These are phyloP conservation scores for Meteorus sp. DNA, from an alignment of 1,140 invertebrate genomes.

Conservation along the genomic window DNA sequence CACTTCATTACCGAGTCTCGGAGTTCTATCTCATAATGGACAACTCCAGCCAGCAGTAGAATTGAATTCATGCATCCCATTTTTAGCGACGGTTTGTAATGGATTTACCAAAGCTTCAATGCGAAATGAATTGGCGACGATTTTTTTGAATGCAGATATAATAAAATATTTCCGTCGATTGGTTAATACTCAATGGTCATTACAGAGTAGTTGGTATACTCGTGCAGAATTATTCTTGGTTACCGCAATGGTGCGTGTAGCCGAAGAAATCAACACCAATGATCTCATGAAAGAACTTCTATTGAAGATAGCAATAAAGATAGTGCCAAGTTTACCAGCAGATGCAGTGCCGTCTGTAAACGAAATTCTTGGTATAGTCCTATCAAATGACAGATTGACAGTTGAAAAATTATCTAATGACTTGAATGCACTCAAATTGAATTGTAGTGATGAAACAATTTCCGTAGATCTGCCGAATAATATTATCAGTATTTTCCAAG, in stretches of 20 bases:
- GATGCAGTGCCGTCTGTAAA: constrained; percentile 34
- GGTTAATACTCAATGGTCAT: constrained; percentile 40
- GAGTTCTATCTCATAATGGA: constrained; percentile 43
- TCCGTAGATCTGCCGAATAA: constrained; percentile 23
- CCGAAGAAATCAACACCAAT: constrained; percentile 17
- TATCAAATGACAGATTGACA: constrained; percentile 38
- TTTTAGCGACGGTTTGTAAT: constrained; percentile 38
- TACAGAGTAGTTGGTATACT: constrained; percentile 52
- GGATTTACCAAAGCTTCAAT: constrained; percentile 30
- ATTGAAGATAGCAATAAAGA: constrained; percentile 49
- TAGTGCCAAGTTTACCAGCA: constrained; percentile 47
- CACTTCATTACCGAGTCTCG: constrained; percentile 43
- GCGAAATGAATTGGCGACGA: constrained; percentile 28
- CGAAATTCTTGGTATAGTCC: constrained; percentile 36
- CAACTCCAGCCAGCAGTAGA: constrained; percentile 46
- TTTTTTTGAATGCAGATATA: constrained; percentile 37
- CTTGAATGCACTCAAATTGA: constrained; percentile 30
- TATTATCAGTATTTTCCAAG: constrained; percentile 35
- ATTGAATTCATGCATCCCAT: constrained; percentile 41
- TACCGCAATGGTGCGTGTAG: constrained; percentile 35
- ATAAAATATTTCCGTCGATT: constrained; percentile 43
- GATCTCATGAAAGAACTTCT: constrained; percentile 25
- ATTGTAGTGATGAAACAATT: background rate
- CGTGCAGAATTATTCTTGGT: constrained; percentile 46
- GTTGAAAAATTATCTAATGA: constrained; percentile 29